Evolutionary conservation across 1,140 invertebrate genomes (phyloP).

Genomic region (Drosophila micromelanica): DNA sequence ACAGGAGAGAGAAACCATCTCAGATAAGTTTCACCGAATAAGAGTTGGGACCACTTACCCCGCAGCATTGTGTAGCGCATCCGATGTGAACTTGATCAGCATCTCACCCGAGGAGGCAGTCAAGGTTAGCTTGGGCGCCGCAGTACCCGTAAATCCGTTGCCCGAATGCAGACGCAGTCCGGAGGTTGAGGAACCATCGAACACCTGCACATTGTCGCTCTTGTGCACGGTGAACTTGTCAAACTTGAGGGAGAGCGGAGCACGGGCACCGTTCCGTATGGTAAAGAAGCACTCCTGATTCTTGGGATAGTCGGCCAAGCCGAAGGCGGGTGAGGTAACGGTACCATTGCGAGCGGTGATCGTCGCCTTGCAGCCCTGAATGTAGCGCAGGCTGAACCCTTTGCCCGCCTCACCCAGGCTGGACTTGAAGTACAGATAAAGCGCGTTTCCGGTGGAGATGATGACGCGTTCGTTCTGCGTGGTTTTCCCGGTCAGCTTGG

Average conservation of each 20-base stretch:
- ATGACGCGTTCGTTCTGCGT: slow-evolving; percentile 93
- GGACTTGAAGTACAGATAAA: slow-evolving; percentile 97
- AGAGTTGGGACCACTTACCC: slow-evolving; percentile 66
- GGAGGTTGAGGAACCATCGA: slow-evolving; percentile 93
- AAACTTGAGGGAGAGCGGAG: slow-evolving; percentile 94
- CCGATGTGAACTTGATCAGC: slow-evolving; percentile 94
- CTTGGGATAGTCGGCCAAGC: slow-evolving; percentile 93
- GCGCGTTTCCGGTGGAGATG: slow-evolving; percentile 94
- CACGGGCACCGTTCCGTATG: slow-evolving; percentile 92
- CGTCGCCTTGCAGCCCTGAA: slow-evolving; percentile 93
- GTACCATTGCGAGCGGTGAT: slow-evolving; percentile 93
- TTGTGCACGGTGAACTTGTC: slow-evolving; percentile 93
- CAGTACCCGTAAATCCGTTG: slow-evolving; percentile 91
- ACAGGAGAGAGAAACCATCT: background rate
- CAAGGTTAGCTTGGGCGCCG: slow-evolving; percentile 92
- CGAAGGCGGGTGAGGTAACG: slow-evolving; percentile 94
- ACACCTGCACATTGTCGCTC: slow-evolving; percentile 95
- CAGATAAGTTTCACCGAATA: background rate
- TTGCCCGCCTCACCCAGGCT: slow-evolving; percentile 93
- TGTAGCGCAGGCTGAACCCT: slow-evolving; percentile 96
- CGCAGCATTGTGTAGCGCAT: slow-evolving; percentile 92
- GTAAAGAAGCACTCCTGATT: slow-evolving; percentile 96
- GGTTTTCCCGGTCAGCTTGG: slow-evolving; percentile 91
- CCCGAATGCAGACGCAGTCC: slow-evolving; percentile 94
- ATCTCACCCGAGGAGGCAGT: slow-evolving; percentile 97